Conservation (phyloP, 2,888 invertebrate species). For the Craniophora ligustri region DNA sequence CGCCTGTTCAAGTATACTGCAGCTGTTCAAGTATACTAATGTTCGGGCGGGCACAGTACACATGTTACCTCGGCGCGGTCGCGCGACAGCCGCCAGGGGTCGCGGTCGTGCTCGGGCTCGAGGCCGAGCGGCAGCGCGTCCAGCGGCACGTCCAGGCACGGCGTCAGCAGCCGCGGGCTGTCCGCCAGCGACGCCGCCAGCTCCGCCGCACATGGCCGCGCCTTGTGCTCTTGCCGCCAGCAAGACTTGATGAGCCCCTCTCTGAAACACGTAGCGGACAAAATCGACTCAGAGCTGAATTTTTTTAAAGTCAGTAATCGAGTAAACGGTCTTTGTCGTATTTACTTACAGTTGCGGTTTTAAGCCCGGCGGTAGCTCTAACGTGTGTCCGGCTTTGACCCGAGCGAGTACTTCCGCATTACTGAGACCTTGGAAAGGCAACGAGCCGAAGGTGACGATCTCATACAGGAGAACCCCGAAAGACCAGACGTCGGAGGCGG, state of each 20-base stretch:
- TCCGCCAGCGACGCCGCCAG: slow-evolving; percentile 94
- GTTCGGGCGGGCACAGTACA: background rate
- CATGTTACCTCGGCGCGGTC: slow-evolving; percentile 63
- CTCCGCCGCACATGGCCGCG: slow-evolving; percentile 93
- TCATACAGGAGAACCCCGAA: slow-evolving; percentile 96
- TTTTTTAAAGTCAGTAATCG: no score
- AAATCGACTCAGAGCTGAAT: no score
- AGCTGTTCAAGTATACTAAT: no score
- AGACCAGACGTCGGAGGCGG: slow-evolving; percentile 97
- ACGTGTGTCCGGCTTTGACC: slow-evolving; percentile 93
- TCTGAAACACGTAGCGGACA: no score
- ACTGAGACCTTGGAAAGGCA: slow-evolving; percentile 96
- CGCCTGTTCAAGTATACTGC: no score
- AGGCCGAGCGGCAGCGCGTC: slow-evolving; percentile 92
- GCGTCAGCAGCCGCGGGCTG: slow-evolving; percentile 92
- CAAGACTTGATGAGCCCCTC: slow-evolving; percentile 93
- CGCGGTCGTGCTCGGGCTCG: slow-evolving; percentile 56
- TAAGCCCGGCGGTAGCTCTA: slow-evolving; percentile 93
- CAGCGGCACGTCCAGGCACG: slow-evolving; percentile 93
- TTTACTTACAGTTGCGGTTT: slow-evolving; percentile 93
- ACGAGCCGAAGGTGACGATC: slow-evolving; percentile 96
- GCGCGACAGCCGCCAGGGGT: slow-evolving; percentile 59
- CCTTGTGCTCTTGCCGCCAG: slow-evolving; percentile 92
- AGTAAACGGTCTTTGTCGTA: background rate
- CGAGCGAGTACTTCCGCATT: slow-evolving; percentile 95